A percentile compares a stretch with the other conserved stretches of the same genome.
phyloP scores from a whole-genome alignment of 2,113 vertebrate species.

The Hiodon tergisus region DNA sequence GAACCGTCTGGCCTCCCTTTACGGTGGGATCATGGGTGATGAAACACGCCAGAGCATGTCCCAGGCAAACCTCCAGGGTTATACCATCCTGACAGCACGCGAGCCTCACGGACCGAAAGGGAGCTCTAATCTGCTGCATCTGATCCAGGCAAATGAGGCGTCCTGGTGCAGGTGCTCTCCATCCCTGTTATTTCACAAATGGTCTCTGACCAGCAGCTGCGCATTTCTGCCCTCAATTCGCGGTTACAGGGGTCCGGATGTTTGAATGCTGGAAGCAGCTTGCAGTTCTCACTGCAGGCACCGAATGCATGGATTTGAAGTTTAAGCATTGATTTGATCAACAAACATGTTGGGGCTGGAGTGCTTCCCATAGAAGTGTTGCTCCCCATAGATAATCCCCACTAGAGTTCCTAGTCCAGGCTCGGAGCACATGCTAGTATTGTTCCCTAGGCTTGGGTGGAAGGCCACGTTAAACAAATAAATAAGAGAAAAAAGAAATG shows the following conservation, averaged over 20 bases:
- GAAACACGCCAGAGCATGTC: too few species aligned
- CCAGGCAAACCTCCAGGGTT: background rate
- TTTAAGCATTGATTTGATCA: conserved; percentile 2
- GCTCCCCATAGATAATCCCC: conserved; percentile 17
- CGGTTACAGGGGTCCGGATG: background rate
- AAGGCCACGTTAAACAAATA: background rate
- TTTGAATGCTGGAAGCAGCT: background rate
- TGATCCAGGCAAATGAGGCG: conserved; percentile 5
- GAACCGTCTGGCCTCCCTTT: too few species aligned
- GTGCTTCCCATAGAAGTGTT: conserved; percentile 7
- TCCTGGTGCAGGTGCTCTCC: conserved; percentile 26
- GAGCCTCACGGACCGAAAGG: background rate
- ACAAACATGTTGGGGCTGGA: conserved; percentile 20
- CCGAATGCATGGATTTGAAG: background rate
- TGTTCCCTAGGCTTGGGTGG: background rate
- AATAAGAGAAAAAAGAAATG: background rate
- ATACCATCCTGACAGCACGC: too few species aligned
- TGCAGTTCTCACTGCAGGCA: background rate
- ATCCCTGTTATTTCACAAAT: conserved; percentile 53
- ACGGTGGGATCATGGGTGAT: too few species aligned
- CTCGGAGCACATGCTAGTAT: conserved; percentile 20
- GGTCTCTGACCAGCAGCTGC: conserved; percentile 34
- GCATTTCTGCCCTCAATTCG: background rate
- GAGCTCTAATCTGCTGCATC: conserved; percentile 35
- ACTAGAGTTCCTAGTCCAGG: conserved; percentile 25